These are phyloP conservation scores for Pemphredon lugubris DNA, from an alignment of 2,888 invertebrate species.

Conservation along the genomic window DNA sequence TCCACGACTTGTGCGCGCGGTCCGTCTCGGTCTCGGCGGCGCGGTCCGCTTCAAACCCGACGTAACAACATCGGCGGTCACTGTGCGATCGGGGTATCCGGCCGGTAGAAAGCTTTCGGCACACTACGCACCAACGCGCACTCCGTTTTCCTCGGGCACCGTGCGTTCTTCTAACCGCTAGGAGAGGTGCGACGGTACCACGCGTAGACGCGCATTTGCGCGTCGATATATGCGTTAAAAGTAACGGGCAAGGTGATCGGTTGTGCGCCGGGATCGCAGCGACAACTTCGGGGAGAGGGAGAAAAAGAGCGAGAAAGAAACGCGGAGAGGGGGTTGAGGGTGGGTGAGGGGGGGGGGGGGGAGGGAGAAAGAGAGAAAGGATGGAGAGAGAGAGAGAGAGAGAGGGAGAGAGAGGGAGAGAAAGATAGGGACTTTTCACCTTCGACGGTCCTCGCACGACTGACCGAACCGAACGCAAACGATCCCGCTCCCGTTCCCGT, in stretches of 20 bases:
- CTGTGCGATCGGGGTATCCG: too few relatives aligned
- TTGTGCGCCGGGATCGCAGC: background rate
- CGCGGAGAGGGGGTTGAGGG: slow-evolving; percentile 33
- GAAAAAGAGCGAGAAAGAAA: slow-evolving; percentile 16
- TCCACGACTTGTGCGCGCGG: background rate
- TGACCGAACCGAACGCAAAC: slow-evolving; percentile 44
- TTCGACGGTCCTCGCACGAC: slow-evolving; percentile 58
- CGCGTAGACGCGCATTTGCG: slow-evolving; percentile 33
- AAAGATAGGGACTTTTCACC: slow-evolving; percentile 68
- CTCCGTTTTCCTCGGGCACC: slow-evolving; percentile 5
- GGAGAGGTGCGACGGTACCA: slow-evolving; percentile 1
- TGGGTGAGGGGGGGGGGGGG: slow-evolving; percentile 17
- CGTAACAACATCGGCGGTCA: background rate
- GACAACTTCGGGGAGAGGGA: slow-evolving; percentile 16
- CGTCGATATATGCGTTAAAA: slow-evolving; percentile 40
- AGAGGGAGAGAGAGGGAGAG: slow-evolving; percentile 26
- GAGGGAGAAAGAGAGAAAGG: slow-evolving; percentile 36
- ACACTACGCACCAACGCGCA: slow-evolving; percentile 12
- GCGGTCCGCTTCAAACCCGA: background rate
- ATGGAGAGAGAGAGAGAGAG: slow-evolving; percentile 26
- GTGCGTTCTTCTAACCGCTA: background rate
- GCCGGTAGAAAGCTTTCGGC: slow-evolving; percentile 18
- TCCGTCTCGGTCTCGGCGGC: slow-evolving; percentile 2
- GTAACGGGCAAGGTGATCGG: slow-evolving; percentile 47
- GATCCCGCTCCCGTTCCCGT: slow-evolving; percentile 39